Conservation (phyloP, 2,797 vertebrate species). For the Pteronotus mesoamericanus region DNA sequence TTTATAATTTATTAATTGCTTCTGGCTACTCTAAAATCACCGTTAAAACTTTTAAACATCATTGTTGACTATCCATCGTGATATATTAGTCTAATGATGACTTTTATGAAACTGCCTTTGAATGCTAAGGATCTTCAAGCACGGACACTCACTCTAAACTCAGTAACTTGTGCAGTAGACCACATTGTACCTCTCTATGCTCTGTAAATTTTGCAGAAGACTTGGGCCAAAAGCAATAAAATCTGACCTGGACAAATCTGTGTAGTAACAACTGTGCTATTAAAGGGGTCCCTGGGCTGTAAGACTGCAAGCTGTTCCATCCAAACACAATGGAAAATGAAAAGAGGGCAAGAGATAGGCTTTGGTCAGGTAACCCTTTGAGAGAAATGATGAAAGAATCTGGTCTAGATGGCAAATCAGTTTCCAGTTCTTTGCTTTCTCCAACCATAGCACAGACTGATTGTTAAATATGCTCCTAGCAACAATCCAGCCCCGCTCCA, state of each 20-base stretch:
- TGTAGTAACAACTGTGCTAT: neutral
- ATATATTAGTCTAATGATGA: conserved; percentile 52
- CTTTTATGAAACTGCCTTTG: conserved; percentile 54
- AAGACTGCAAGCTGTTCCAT: neutral
- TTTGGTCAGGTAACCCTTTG: neutral
- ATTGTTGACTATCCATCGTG: neutral
- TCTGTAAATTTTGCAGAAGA: conserved; percentile 55
- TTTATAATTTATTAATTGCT: neutral
- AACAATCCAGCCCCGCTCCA: neutral
- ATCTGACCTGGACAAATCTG: conserved; percentile 53
- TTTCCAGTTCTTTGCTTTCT: neutral
- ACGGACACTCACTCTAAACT: neutral
- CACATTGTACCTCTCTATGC: conserved; percentile 35
- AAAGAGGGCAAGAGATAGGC: neutral
- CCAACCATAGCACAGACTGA: neutral
- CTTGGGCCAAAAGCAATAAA: conserved; percentile 60
- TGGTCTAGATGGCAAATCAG: neutral
- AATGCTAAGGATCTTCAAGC: conserved; percentile 43
- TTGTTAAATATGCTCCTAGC: neutral
- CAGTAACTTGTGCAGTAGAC: conserved; percentile 33
- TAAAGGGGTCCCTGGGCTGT: neutral
- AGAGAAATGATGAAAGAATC: neutral
- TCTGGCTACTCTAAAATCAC: neutral
- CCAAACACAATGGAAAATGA: neutral
- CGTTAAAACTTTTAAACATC: neutral